Conservation (phyloP, 1,140 invertebrate genomes). For the Brachystomella parvula region DNA sequence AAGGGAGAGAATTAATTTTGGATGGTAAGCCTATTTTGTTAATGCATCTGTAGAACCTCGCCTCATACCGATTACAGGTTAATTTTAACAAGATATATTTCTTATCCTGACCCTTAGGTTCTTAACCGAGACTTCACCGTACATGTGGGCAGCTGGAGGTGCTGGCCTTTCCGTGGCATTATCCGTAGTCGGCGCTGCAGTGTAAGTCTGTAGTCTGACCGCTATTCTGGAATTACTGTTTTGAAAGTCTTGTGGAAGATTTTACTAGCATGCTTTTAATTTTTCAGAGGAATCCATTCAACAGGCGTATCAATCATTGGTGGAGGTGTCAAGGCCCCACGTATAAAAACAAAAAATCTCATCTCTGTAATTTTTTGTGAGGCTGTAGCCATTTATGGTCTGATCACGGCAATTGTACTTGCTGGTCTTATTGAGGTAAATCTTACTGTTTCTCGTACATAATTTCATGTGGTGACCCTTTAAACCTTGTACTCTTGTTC, state of each 20-base stretch:
- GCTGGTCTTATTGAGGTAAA: slow-evolving; percentile 66
- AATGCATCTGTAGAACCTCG: not conserved
- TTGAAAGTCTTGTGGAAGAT: too few species aligned
- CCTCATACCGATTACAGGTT: not conserved
- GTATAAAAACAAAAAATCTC: slow-evolving; percentile 98
- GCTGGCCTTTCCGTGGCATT: slow-evolving; percentile 86
- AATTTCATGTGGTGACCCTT: not conserved
- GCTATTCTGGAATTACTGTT: slow-evolving; percentile 7
- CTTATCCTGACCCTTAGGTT: slow-evolving; percentile 63
- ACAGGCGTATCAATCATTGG: slow-evolving; percentile 94
- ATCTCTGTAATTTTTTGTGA: slow-evolving; percentile 99
- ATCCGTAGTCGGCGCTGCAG: slow-evolving; percentile 93
- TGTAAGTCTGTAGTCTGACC: slow-evolving; percentile 52
- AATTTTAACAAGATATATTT: not conserved
- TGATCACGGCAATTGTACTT: slow-evolving; percentile 94
- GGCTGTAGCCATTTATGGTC: slow-evolving; percentile 97
- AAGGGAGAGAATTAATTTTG: slow-evolving; percentile 77
- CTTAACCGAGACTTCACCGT: slow-evolving; percentile 71
- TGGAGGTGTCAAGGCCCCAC: slow-evolving; percentile 93
- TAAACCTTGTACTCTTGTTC: not conserved
- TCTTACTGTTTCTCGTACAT: not conserved
- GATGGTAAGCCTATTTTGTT: slow-evolving; percentile 58
- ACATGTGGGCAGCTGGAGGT: slow-evolving; percentile 87
- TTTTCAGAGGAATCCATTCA: slow-evolving; percentile 80
- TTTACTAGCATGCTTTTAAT: too few species aligned